Percentiles rank a stretch among this genome's conserved stretches.
Conservation (phyloP, 2,797 vertebrate genomes). For the Pseudochirops cupreus region DNA sequence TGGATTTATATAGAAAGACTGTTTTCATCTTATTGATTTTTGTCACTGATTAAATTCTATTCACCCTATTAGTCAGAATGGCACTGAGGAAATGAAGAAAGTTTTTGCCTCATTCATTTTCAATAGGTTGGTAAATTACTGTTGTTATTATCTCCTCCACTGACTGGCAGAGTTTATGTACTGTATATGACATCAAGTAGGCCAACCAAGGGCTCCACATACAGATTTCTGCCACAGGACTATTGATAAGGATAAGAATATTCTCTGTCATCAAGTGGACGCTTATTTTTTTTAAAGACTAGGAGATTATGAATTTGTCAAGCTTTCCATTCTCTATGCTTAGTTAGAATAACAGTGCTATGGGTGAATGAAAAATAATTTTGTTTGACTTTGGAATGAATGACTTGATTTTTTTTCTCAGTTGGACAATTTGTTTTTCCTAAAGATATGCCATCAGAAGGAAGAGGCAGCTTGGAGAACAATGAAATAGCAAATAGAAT, state of each 20-base stretch:
- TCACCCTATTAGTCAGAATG: slow-evolving; percentile 33
- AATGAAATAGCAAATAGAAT: background rate
- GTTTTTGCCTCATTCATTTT: background rate
- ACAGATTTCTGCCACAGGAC: background rate
- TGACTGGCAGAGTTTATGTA: background rate
- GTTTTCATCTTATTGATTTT: slow-evolving; percentile 14
- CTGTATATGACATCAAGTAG: background rate
- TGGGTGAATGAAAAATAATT: background rate
- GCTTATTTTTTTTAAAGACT: background rate
- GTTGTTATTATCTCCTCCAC: background rate
- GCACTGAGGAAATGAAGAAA: slow-evolving; percentile 21
- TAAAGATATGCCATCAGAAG: background rate
- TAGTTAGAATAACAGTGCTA: background rate
- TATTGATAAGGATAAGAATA: background rate
- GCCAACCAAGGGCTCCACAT: background rate
- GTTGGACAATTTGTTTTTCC: background rate
- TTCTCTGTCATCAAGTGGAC: background rate
- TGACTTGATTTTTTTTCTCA: background rate
- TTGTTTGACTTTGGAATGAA: background rate
- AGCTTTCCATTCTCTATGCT: background rate
- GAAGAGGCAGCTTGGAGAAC: background rate
- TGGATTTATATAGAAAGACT: background rate
- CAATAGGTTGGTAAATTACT: background rate
- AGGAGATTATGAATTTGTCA: background rate
- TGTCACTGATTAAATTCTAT: slow-evolving; percentile 25